Conservation (phyloP, 2,797 vertebrate species). For the Rousettus madagascariensis region DNA sequence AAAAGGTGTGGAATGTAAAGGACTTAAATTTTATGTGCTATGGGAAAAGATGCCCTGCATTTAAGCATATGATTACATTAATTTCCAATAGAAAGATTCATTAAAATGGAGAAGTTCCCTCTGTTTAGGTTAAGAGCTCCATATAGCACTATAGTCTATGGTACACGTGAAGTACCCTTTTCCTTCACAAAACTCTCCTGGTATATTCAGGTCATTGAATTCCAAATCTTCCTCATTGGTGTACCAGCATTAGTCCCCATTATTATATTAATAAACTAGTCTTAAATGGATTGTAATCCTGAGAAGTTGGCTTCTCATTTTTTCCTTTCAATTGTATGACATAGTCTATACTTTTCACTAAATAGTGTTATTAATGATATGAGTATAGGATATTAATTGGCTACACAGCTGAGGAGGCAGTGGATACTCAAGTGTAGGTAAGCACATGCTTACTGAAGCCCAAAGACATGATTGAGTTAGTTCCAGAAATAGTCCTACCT, state of each 20-base stretch:
- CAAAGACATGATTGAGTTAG: not conserved
- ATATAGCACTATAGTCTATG: not conserved
- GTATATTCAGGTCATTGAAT: not conserved
- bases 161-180: not conserved
- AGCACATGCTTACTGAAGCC: not conserved
- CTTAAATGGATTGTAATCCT: not conserved
- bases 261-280: conserved; percentile 26
- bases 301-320: not conserved
- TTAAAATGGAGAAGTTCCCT: not conserved
- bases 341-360: not conserved
- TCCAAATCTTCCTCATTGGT: not conserved
- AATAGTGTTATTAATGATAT: not conserved
- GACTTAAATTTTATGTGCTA: conserved; percentile 29
- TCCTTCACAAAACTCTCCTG: not conserved
- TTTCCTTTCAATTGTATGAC: not conserved
- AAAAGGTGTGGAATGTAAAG: not conserved
- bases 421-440: not conserved
- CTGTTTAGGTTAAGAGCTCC: not conserved
- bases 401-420: not conserved
- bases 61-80: not conserved
- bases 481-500: not conserved
- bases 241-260: not conserved
- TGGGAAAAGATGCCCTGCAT: not conserved
- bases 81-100: not conserved
- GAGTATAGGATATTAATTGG: not conserved